Conservation (phyloP, 2,797 vertebrate genomes). For the Hypotaenidia okinawae region DNA sequence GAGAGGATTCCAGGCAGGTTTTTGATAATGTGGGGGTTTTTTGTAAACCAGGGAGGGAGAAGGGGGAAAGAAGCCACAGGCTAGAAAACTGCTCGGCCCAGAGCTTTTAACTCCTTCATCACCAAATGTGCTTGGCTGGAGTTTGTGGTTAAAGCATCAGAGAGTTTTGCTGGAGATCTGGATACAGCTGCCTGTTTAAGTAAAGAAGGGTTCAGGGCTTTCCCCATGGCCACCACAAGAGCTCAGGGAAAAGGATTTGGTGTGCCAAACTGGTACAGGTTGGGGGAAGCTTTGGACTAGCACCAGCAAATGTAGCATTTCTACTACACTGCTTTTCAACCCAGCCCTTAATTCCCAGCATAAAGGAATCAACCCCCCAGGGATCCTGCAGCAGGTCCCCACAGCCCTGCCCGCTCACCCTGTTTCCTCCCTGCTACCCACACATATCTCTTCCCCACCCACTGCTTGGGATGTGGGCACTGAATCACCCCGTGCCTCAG, state of each 20-base stretch:
- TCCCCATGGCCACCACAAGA: rapidly evolving
- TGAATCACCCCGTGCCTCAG: not conserved
- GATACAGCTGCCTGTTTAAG: not conserved
- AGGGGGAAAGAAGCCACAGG: slow-evolving; percentile 1
- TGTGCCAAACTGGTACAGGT: not conserved
- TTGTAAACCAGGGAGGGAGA: slow-evolving; percentile 57
- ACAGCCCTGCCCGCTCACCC: not conserved
- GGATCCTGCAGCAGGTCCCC: not conserved
- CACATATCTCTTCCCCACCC: not conserved
- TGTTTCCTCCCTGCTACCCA: not conserved
- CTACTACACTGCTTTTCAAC: not conserved
- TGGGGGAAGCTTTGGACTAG: not conserved
- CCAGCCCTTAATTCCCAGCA: not conserved
- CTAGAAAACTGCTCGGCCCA: not conserved
- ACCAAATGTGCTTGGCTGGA: not conserved
- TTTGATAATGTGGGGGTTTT: slow-evolving; percentile 86
- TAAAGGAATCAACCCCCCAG: not conserved
- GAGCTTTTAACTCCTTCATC: slow-evolving; percentile 51
- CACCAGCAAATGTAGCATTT: not conserved
- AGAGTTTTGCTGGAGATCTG: not conserved
- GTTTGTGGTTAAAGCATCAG: not conserved
- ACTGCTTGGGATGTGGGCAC: rapidly evolving
- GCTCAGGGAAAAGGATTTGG: not conserved
- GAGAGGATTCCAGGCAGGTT: slow-evolving; percentile 91
- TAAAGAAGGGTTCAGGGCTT: not conserved